Evolutionary conservation across 2,888 invertebrate genomes (phyloP).

Genomic region (Thereva unica): DNA sequence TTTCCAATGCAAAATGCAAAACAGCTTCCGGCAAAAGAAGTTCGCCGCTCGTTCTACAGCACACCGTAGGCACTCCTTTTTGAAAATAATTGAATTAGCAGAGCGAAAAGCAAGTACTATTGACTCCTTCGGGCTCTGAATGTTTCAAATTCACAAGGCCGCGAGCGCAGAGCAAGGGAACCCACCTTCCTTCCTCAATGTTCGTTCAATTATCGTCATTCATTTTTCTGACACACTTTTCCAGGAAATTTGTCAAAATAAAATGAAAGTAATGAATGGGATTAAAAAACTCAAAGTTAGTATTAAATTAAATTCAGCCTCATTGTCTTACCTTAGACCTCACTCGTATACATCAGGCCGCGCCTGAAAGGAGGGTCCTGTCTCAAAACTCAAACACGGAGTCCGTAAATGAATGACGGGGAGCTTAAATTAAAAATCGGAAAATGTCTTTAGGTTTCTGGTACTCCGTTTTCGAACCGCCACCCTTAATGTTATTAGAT

Average conservation of each 20-base stretch:
- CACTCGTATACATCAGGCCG: background rate
- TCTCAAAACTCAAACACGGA: background rate
- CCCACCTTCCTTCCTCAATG: conserved; percentile 5
- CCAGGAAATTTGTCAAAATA: conserved; percentile 31
- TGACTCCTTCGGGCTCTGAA: too few species aligned
- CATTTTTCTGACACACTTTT: background rate
- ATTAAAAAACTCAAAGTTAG: conserved; percentile 22
- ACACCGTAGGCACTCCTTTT: too few species aligned
- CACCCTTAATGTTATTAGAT: too few species aligned
- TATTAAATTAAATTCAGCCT: conserved; percentile 17
- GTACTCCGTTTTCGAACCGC: too few species aligned
- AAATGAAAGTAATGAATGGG: conserved; percentile 30
- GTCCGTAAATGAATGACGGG: background rate
- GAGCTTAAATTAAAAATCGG: too few species aligned
- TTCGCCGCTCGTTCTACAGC: too few species aligned
- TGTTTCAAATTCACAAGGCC: background rate
- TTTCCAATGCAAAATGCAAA: too few species aligned
- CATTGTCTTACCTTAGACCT: conserved; percentile 1
- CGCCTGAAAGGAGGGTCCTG: background rate
- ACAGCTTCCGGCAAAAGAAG: too few species aligned
- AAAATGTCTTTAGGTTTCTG: too few species aligned
- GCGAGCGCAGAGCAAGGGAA: conserved; percentile 2
- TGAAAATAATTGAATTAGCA: too few species aligned
- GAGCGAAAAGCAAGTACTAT: too few species aligned
- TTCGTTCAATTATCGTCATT: too few species aligned